Conservation (phyloP, 2,797 vertebrate genomes). For the Vespertilio murinus region DNA sequence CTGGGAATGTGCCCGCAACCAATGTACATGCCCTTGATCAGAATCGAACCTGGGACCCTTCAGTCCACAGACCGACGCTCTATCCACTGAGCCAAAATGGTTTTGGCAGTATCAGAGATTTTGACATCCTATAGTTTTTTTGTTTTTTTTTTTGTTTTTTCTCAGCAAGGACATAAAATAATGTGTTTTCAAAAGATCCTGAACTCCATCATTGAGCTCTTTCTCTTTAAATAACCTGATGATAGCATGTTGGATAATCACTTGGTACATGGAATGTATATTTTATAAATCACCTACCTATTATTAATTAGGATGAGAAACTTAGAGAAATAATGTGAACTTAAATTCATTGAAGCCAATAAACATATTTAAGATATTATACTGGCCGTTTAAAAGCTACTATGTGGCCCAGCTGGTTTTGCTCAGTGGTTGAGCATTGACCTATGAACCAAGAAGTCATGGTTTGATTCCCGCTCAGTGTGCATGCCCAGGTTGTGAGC, state of each 20-base stretch:
- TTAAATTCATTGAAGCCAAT: not conserved
- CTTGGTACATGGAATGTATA: not conserved
- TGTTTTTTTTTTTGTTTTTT: conserved; percentile 22
- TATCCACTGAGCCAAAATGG: too few relatives aligned
- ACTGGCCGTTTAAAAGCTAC: not conserved
- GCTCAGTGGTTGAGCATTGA: too few relatives aligned
- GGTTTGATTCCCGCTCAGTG: too few relatives aligned
- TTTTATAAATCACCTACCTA: not conserved
- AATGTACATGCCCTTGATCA: too few relatives aligned
- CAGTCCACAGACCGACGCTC: too few relatives aligned
- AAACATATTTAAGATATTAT: not conserved
- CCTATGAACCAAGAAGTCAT: too few relatives aligned
- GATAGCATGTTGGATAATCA: not conserved
- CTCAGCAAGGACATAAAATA: conserved; percentile 70
- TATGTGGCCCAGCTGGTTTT: not conserved
- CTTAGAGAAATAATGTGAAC: not conserved
- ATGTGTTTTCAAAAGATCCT: conserved; percentile 58
- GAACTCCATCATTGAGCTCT: conserved; percentile 65
- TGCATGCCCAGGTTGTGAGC: too few relatives aligned
- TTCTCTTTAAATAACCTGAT: conserved; percentile 57
- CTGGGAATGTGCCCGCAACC: too few relatives aligned
- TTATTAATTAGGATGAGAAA: not conserved
- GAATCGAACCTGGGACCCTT: too few relatives aligned
- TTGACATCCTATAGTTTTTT: conserved; percentile 70
- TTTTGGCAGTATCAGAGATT: conserved; percentile 68